Percentiles rank a stretch among this genome's conserved stretches.
phyloP scores from a whole-genome alignment of 2,888 invertebrate genomes.

The Chelonus formosanus region DNA sequence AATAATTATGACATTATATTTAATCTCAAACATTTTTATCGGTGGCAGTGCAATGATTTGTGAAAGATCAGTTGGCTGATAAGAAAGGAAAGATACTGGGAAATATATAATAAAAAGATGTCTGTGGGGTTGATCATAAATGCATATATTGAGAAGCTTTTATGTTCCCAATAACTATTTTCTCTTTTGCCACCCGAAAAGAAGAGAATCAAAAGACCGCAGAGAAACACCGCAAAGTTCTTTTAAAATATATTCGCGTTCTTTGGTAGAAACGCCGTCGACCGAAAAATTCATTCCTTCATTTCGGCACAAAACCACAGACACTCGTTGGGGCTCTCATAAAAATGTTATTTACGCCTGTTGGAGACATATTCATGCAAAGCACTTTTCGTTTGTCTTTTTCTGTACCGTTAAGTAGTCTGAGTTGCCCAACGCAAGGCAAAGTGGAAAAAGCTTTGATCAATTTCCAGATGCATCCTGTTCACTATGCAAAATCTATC shows the following conservation, averaged over 20 bases:
- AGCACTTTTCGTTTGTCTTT: too few relatives aligned
- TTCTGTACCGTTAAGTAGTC: too few relatives aligned
- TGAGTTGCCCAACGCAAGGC: too few relatives aligned
- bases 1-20: too few relatives aligned
- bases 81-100: background rate
- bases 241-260: background rate
- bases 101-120: background rate
- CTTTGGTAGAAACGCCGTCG: slow-evolving; percentile 5
- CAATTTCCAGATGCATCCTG: too few relatives aligned
- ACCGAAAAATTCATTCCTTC: slow-evolving; percentile 10
- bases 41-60: background rate
- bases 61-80: background rate
- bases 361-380: slow-evolving; percentile 1
- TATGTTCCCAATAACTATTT: slow-evolving; percentile 2
- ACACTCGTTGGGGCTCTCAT: slow-evolving; percentile 3
- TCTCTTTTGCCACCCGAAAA: background rate
- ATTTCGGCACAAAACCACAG: slow-evolving; percentile 4
- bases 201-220: slow-evolving; percentile 2
- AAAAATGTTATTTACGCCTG: slow-evolving; percentile 5
- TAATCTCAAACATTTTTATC: too few relatives aligned
- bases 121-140: slow-evolving; percentile 8
- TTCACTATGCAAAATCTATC: too few relatives aligned
- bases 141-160: background rate
- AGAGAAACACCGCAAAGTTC: slow-evolving; percentile 8
- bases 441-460: too few relatives aligned